Conservation (phyloP, 2,797 vertebrate genomes). For the Acestrorhynchus altus region DNA sequence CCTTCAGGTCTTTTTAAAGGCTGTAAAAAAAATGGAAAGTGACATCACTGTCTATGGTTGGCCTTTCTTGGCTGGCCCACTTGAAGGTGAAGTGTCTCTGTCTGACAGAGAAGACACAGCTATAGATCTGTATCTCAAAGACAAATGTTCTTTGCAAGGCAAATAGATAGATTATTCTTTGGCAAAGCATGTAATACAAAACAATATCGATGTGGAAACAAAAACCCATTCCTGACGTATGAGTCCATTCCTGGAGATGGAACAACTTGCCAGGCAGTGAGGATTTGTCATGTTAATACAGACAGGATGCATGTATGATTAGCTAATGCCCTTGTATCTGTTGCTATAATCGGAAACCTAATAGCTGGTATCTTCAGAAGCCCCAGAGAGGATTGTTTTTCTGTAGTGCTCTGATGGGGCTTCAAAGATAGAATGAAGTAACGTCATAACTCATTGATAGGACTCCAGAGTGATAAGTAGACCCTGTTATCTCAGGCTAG, state of each 20-base stretch:
- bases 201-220: neutral
- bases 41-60: neutral
- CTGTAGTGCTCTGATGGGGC: neutral
- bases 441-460: neutral
- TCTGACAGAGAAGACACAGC: neutral
- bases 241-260: neutral
- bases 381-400: neutral
- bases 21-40: slow-evolving; percentile 2
- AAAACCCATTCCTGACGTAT: neutral
- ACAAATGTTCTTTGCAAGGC: neutral
- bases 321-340: neutral
- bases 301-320: neutral
- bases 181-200: slow-evolving; percentile 10
- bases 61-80: neutral
- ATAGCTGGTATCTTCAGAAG: neutral
- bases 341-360: neutral
- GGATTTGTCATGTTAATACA: neutral
- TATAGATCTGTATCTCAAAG: neutral
- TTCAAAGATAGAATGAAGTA: neutral
- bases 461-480: neutral
- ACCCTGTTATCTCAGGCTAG: neutral
- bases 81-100: neutral
- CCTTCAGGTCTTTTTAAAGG: neutral
- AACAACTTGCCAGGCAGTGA: neutral
- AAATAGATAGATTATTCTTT: neutral